A percentile compares a stretch with the other conserved stretches of the same genome.
phyloP scores from a whole-genome alignment of 2,797 vertebrate species.

The Crossoptilon crossoptilon region DNA sequence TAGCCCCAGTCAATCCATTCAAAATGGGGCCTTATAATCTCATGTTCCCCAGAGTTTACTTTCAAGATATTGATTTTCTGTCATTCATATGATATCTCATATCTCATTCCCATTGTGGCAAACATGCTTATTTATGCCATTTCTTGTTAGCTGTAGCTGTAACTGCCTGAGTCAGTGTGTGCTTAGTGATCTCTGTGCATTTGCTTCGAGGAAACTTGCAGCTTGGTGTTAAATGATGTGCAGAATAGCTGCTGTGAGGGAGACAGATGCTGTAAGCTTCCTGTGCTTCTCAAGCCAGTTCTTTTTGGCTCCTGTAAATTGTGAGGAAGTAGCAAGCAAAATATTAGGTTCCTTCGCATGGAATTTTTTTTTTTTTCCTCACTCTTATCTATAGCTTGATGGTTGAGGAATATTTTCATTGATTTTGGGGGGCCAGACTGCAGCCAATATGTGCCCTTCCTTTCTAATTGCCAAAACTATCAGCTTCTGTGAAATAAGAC shows the following conservation, averaged over 20 bases:
- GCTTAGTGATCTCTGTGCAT: not conserved
- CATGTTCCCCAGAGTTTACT: not conserved
- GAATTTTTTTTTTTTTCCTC: not conserved
- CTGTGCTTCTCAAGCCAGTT: not conserved
- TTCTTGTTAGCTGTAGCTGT: not conserved
- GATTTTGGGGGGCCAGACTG: not conserved
- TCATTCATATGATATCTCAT: not conserved
- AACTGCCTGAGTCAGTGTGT: not conserved
- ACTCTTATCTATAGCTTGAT: not conserved
- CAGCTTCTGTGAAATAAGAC: not conserved
- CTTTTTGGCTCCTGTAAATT: not conserved
- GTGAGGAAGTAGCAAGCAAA: not conserved
- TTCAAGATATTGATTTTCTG: not conserved
- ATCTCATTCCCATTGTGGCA: not conserved
- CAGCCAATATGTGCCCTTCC: not conserved
- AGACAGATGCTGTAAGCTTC: not conserved
- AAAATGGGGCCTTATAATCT: not conserved
- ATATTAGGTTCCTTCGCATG: not conserved
- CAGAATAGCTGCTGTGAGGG: not conserved
- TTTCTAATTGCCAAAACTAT: fast-evolving
- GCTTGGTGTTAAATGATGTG: not conserved
- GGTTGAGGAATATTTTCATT: fast-evolving
- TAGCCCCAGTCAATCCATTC: not conserved
- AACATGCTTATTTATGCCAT: not conserved
- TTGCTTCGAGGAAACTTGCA: not conserved